Base-by-base conservation (phyloP, 2,888 invertebrate genomes). In the Gonocerus acuteangulatus region DNA sequence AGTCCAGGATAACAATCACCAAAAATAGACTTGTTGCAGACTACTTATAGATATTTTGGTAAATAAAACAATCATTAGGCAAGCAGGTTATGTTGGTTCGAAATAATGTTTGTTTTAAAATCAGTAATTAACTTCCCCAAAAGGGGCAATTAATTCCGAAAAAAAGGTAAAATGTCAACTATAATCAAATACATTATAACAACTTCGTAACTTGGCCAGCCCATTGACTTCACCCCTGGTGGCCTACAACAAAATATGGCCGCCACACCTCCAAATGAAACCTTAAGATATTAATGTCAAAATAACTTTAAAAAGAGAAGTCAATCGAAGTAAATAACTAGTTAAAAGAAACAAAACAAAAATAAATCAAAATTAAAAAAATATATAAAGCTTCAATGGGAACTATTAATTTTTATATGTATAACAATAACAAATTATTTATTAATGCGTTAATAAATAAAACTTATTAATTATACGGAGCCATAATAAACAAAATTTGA, bases 211-310 rank as follows among this genome's bases (percentile, higher is more conserved):
- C 54, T 57, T 60, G 59, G 61, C 64, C 65, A 64, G 60, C 65
- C 66, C 64, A 51, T 51, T 51, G 51, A 45, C 66, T 65, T 68
- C 67, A 66, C 68, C 69, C 66, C 69, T 66, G 65, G 69, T 69
- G 68, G 64, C 67, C 66, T 63, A 65, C 65, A 69, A 68, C 69
- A 69, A 70, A 71, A 71, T 70, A 71, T 71, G 71, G 71, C 71
- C 71, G 71, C 71, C 71, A 71, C 71, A 71, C 71, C 71, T 71
- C 51, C 19, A 2, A 21, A 51, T 32, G 51, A 36, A 51, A 4
- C 36, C 18, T 51, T 51, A 27, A 27, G 27, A 27, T 9, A 27
- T 27, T 6, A 6, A 27, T 9, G 27, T 27, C 27, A 27, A 27
- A 27, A 27, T 27, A 27, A 27, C 27, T 27, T 27, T 9, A 27